Percentiles rank a stretch among this genome's conserved stretches.
phyloP scores from a whole-genome alignment of 1,140 invertebrate species.

The Nymphalis io region DNA sequence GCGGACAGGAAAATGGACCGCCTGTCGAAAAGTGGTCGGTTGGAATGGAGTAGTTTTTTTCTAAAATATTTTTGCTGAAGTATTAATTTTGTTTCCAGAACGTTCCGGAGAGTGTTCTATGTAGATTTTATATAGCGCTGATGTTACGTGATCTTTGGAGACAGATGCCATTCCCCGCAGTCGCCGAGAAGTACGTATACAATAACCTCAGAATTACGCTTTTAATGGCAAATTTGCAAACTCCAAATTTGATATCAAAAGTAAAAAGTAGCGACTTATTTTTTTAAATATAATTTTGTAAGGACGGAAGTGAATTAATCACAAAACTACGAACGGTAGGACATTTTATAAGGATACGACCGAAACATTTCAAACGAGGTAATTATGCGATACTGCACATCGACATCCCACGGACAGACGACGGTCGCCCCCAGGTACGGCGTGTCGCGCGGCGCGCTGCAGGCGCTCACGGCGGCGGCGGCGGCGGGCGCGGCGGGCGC shows the following conservation, averaged over 20 bases:
- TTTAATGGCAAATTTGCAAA: no score
- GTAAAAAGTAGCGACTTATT: no score
- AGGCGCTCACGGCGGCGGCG: slow-evolving; percentile 44
- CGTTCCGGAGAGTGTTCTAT: slow-evolving; percentile 81
- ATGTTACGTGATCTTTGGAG: slow-evolving; percentile 92
- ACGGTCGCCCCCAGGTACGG: slow-evolving; percentile 46
- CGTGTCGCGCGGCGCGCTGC: slow-evolving; percentile 51
- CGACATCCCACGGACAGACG: no score
- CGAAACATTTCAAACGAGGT: no score
- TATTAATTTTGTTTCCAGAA: slow-evolving; percentile 66
- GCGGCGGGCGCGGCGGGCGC: slow-evolving; percentile 40
- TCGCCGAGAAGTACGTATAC: slow-evolving; percentile 86
- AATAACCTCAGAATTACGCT: not conserved
- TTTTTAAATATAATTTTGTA: no score
- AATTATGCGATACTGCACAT: no score
- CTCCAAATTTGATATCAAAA: no score
- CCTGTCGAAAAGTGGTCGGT: not conserved
- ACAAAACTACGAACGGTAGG: no score
- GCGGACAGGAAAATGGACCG: not conserved
- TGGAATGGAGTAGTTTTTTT: no score
- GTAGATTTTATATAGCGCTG: slow-evolving; percentile 92
- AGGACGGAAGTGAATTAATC: no score
- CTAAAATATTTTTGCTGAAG: not conserved
- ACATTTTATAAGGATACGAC: no score
- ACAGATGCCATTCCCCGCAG: slow-evolving; percentile 85